phyloP scores from a whole-genome alignment of 2,888 invertebrate species.

The Epistrophella euchroma region DNA sequence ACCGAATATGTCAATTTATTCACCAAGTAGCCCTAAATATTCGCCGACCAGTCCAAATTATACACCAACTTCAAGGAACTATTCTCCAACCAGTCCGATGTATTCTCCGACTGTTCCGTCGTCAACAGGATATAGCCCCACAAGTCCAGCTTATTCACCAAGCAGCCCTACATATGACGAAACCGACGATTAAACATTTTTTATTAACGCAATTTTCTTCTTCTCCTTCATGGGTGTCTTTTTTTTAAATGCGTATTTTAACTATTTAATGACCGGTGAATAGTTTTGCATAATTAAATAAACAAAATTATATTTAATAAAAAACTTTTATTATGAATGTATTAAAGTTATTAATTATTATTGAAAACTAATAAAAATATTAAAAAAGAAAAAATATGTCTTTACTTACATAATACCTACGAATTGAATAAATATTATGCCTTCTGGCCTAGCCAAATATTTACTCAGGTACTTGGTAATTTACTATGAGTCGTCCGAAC shows the following conservation, averaged over 20 bases:
- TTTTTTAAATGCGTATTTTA: constrained; percentile 6
- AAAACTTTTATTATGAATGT: constrained; percentile 36
- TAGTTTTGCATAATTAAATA: constrained; percentile 5
- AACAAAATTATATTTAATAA: constrained; percentile 5
- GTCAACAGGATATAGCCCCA: constrained; percentile 89
- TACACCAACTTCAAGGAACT: constrained; percentile 88
- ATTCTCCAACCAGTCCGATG: constrained; percentile 88
- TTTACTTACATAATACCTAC: no score
- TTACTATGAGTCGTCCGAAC: no score
- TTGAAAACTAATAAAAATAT: constrained; percentile 31
- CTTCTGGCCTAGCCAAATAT: no score
- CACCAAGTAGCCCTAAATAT: constrained; percentile 92
- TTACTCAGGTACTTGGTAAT: no score
- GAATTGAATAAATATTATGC: no score
- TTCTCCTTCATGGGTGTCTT: constrained; percentile 1
- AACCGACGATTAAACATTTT: constrained; percentile 67
- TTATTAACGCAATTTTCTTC: not conserved
- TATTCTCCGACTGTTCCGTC: constrained; percentile 91
- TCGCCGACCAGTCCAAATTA: constrained; percentile 90
- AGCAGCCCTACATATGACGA: constrained; percentile 85
- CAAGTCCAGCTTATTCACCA: constrained; percentile 89
- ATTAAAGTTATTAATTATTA: constrained; percentile 24
- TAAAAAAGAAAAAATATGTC: no score
- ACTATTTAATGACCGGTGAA: not conserved
- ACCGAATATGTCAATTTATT: constrained; percentile 84